Percentiles rank a stretch among this genome's conserved stretches.
Conservation (phyloP, 2,888 invertebrate species). For the Lithophane leautieri region DNA sequence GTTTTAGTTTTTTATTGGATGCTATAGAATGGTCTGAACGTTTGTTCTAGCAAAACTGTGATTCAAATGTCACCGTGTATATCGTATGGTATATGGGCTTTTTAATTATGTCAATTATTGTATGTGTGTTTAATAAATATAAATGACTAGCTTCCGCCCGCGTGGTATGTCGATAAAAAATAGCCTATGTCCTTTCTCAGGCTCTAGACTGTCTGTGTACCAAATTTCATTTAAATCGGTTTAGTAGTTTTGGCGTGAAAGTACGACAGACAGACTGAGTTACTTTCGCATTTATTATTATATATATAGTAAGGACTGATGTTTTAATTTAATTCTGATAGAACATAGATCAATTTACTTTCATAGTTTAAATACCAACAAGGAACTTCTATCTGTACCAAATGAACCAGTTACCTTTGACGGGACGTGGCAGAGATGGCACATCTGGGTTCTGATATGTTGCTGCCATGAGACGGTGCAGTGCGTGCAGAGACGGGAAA, state of each 20-base stretch:
- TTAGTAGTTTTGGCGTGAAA: too few relatives aligned
- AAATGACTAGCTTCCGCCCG: too few relatives aligned
- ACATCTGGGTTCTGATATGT: slow-evolving; percentile 95
- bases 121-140: not conserved
- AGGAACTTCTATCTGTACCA: not conserved
- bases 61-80: not conserved
- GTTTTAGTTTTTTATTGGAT: too few relatives aligned
- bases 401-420: slow-evolving; percentile 91
- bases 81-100: not conserved
- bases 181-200: too few relatives aligned
- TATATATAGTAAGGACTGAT: not conserved
- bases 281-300: too few relatives aligned
- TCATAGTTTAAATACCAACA: not conserved
- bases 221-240: too few relatives aligned
- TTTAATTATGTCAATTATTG: not conserved
- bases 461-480: slow-evolving; percentile 95
- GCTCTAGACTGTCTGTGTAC: too few relatives aligned
- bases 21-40: too few relatives aligned
- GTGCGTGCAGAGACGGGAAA: slow-evolving; percentile 94
- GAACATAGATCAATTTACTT: not conserved
- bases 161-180: too few relatives aligned
- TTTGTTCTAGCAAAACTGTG: too few relatives aligned
- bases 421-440: slow-evolving; percentile 95
- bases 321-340: not conserved
- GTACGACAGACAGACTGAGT: too few relatives aligned